Conservation (phyloP, 1,140 invertebrate species). For the Ips nitidus region DNA sequence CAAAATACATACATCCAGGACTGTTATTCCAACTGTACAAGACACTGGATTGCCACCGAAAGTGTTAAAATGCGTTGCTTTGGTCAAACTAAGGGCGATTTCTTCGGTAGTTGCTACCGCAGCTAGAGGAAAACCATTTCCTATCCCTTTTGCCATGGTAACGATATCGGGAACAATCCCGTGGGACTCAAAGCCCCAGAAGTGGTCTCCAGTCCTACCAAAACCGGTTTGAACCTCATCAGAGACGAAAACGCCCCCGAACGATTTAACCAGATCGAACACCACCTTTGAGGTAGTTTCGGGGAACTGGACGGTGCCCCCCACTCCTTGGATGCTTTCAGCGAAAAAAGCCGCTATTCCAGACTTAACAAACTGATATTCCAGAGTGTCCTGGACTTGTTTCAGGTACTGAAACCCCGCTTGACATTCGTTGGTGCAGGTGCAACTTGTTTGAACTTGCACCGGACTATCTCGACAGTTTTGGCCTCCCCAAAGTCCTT, state of each 20-base stretch:
- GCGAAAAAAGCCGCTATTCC: constrained; percentile 87
- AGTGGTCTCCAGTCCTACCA: constrained; percentile 88
- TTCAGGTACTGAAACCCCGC: constrained; percentile 79
- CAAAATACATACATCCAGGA: constrained; percentile 81
- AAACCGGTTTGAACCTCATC: constrained; percentile 98
- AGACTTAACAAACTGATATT: constrained; percentile 63
- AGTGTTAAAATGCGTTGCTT: constrained; percentile 91
- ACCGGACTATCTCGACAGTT: constrained; percentile 85
- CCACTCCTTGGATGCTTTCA: constrained; percentile 94
- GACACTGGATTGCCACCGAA: constrained; percentile 94
- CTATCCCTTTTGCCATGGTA: constrained; percentile 84
- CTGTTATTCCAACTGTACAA: constrained; percentile 82
- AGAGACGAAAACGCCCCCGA: constrained; percentile 85
- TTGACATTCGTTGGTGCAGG: constrained; percentile 68
- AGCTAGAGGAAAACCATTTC: constrained; percentile 92
- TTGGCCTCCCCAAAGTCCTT: constrained; percentile 85
- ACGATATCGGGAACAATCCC: constrained; percentile 90
- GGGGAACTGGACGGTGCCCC: constrained; percentile 89
- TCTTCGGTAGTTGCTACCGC: constrained; percentile 89
- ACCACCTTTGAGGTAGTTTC: constrained; percentile 83
- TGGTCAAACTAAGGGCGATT: constrained; percentile 74
- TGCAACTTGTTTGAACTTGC: constrained; percentile 70
- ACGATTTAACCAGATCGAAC: constrained; percentile 72
- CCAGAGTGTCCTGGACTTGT: constrained; percentile 78
- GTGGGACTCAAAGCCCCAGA: constrained; percentile 93